Evolutionary conservation across 2,113 vertebrate genomes (phyloP), one percentile per base, ranked within the genome.

Genomic region (Jaculus jaculus): DNA sequence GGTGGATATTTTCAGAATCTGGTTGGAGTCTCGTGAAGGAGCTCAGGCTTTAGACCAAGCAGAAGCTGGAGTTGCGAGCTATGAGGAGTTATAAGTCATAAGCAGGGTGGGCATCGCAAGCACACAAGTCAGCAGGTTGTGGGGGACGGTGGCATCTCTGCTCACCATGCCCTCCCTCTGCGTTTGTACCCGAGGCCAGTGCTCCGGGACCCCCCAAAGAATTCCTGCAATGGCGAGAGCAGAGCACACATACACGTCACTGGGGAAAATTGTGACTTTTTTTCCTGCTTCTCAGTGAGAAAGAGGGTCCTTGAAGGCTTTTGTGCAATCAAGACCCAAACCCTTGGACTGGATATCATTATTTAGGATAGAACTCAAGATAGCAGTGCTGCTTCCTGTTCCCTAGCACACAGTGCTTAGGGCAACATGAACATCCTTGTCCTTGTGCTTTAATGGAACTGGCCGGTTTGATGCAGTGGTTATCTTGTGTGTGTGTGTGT

Each of bases 221-320:
- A 17, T 28, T 60, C 71, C 30, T 13, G 30, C 86, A 51, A 89
- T 12, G 61, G 34, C 21, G 60, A 90, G 7, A 74, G 42, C 47
- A 66, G 93, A 69, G 66, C 83, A 72, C 66, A 65, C 32, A 82
- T 77, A n/a, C 90, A 58, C 69, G 51, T 78, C 60, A 72, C 66
- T 65, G 58, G 75, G 71, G 89, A 89, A 79, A 96, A 61, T 65
- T 82, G 39, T 39, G 37, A 94, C 15, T 82, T 89, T 71, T 71
- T n/a, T 37, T 84, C 73, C 34, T 39, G 86, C 39, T 77, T 92
- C 61, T 69, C 68, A 39, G 30, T 13, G 28, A 85, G 90, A 92
- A 82, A 74, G 75, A n/a, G 15, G 3, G 26, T 24, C 73, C 42
- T 82, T 89, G 37, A 85, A 65, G 73, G 32, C 13, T 26, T 18